Percentiles rank a stretch among this genome's conserved stretches.
phyloP scores from a whole-genome alignment of 1,140 invertebrate species.

The Dreissena polymorpha region DNA sequence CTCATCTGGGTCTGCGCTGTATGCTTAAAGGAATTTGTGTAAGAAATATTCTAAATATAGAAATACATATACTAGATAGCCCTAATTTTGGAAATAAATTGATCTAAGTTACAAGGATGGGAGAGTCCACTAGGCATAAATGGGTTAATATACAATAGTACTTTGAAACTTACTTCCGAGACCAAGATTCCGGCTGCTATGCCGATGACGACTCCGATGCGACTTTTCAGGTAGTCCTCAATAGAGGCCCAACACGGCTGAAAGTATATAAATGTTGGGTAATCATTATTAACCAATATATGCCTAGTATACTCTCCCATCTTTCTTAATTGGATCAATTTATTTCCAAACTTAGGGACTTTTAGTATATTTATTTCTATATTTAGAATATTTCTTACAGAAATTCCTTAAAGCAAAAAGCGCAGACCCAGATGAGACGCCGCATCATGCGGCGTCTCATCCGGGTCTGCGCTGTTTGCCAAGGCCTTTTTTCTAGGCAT shows the following conservation, averaged over 20 bases:
- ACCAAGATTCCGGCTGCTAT: slow-evolving; percentile 26
- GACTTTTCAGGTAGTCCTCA: slow-evolving; percentile 26
- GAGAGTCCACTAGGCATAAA: neutral
- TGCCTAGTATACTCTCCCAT: no score
- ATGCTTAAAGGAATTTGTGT: neutral
- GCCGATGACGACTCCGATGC: slow-evolving; percentile 38
- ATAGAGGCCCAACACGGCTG: slow-evolving; percentile 42
- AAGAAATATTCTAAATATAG: neutral
- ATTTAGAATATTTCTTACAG: no score
- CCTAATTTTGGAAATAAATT: neutral
- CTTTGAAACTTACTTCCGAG: neutral
- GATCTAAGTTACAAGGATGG: neutral
- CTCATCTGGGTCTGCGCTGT: neutral
- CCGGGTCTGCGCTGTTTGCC: no score
- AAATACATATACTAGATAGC: neutral
- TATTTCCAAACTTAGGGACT: no score
- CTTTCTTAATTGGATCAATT: no score
- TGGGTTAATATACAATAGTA: neutral
- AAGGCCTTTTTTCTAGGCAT: no score
- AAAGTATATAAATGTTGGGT: neutral
- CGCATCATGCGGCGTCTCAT: no score
- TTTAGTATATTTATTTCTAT: no score
- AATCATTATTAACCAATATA: no score
- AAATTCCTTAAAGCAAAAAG: no score
- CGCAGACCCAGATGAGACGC: no score